Evolutionary conservation across 2,113 vertebrate genomes (phyloP).

Genomic region (Benitochromis conjunctus): DNA sequence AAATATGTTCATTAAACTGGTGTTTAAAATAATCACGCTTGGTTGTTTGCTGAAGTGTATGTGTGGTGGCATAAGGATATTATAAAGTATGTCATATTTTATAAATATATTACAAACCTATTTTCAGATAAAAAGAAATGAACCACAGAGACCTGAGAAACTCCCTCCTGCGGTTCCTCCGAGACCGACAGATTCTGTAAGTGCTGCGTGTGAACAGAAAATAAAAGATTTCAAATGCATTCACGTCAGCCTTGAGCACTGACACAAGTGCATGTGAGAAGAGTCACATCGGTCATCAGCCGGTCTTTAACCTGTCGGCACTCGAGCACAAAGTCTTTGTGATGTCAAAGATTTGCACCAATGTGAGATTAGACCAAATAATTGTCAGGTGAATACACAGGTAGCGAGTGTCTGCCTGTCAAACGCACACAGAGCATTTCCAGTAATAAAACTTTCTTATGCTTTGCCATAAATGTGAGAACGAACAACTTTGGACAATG

Average conservation of each 20-base stretch:
- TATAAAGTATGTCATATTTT: not conserved
- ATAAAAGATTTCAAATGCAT: not conserved
- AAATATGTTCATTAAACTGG: not conserved
- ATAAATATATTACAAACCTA: not conserved
- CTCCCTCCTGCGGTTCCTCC: constrained; percentile 12
- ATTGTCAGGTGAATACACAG: not conserved
- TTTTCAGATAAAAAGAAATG: constrained; percentile 19
- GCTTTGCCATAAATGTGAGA: accelerated
- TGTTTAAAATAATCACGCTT: not conserved
- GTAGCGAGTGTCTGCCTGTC: not conserved
- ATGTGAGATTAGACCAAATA: not conserved
- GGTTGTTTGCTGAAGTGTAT: not conserved
- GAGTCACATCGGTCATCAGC: not conserved
- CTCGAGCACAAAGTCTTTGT: not conserved
- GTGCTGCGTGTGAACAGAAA: not conserved
- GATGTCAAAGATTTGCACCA: not conserved
- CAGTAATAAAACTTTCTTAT: not conserved
- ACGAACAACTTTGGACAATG: not conserved
- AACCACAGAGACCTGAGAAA: not conserved
- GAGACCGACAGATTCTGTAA: constrained; percentile 17
- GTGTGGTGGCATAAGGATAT: not conserved
- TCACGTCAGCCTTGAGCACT: not conserved
- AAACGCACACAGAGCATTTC: not conserved
- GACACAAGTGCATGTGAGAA: not conserved
- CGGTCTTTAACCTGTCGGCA: accelerated